Evolutionary conservation across 2,113 vertebrate species (phyloP).

Genomic region (Cephalopterus ornatus): DNA sequence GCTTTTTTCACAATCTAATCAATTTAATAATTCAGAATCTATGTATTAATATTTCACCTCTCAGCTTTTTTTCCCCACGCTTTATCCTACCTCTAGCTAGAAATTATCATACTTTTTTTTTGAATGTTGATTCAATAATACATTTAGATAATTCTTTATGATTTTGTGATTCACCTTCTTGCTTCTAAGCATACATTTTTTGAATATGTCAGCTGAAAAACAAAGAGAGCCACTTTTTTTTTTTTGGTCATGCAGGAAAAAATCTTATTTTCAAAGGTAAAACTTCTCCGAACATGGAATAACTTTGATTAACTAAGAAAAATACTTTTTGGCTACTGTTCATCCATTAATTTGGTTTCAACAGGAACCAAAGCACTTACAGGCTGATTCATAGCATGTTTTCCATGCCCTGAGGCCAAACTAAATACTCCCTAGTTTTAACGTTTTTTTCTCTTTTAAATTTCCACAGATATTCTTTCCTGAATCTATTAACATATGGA

Average conservation of each 20-base stretch:
- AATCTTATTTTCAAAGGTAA: not conserved
- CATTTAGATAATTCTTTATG: not conserved
- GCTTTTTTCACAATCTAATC: not conserved
- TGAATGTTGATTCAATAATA: not conserved
- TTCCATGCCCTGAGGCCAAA: not conserved
- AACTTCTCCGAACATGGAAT: not conserved
- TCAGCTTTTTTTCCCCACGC: rapidly evolving
- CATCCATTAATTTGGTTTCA: not conserved
- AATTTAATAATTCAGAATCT: not conserved
- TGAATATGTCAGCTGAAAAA: not conserved
- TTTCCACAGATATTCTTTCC: not conserved
- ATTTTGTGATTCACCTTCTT: not conserved
- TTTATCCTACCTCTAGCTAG: not conserved
- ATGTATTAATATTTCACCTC: not conserved
- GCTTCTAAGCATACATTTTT: not conserved
- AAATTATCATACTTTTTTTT: not conserved
- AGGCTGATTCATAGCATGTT: not conserved
- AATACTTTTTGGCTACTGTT: not conserved
- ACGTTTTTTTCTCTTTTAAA: not conserved
- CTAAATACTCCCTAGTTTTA: not conserved
- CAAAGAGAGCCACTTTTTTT: not conserved
- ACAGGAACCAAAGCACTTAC: not conserved
- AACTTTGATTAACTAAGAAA: not conserved
- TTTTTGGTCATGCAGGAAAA: not conserved
- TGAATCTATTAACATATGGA: not conserved